Evolutionary conservation across 2,888 invertebrate genomes (phyloP), one percentile per base, ranked within the genome.

Genomic region (Clivina fossor): DNA sequence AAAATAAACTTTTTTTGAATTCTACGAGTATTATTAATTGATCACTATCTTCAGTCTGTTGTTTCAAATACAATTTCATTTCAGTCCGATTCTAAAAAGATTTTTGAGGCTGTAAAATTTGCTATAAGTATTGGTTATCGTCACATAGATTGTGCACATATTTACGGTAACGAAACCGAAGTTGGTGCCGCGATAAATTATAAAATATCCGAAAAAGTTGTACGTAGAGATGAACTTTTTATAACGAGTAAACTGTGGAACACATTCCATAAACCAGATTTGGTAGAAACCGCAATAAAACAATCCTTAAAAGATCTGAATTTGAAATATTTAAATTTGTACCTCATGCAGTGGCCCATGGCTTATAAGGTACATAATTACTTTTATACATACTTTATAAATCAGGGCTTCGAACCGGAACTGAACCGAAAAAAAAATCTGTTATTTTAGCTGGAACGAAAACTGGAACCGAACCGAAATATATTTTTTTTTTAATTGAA

Each of bases 221-320:
- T 90, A 0, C 85, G 81, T 63, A 78, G 90, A 9, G 82, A 84
- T 64, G 83, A 86, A 15, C 70, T 90, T 0, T 89, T 88, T 69
- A 77, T 89, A 59, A 85, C 85, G 0, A 87, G 87, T 44, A 90
- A 93, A 80, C 71, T 92, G 2, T 94, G 94, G 94, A 92, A 93
- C 75, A 93, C 90, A 0, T 90, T 83, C 72, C 95, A 96, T 70
- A 81, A 82, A 13, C 81, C 83, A 0, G 88, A 90, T 20, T 32
- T 66, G 50, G 73, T 74, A 4, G 70, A 71, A 7, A 67, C 68
- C 8, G 64, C 72, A 9, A 68, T 71, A 22, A 70, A 65, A 60
- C 62, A 71, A 4, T 79, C 80, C 0, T 64, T 82, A 54, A 58
- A 65, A 1, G 73, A 76, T 4, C 73, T 82, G 8, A 78, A 79